A percentile compares a stretch with the other conserved stretches of the same genome.
Evolutionary conservation across 2,797 vertebrate species (phyloP).

Genomic region (Florisuga fusca): DNA sequence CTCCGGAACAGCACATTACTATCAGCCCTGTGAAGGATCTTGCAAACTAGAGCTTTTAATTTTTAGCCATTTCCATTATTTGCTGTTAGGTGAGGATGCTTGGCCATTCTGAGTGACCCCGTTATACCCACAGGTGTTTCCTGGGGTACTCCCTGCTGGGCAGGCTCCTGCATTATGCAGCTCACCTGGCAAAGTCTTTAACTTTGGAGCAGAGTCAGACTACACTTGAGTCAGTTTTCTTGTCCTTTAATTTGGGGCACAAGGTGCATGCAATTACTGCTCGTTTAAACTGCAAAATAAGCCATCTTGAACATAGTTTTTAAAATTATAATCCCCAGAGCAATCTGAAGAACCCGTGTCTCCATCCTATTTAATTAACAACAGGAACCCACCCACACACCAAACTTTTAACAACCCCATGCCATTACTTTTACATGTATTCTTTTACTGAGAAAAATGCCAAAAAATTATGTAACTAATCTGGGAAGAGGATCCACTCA

Average conservation of each 20-base stretch:
- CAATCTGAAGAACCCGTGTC: background rate
- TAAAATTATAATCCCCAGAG: background rate
- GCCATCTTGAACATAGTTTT: background rate
- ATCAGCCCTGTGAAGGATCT: background rate
- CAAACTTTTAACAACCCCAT: fast-evolving
- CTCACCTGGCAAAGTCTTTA: background rate
- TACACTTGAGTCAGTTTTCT: background rate
- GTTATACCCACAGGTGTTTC: background rate
- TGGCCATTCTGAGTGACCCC: background rate
- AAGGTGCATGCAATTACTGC: background rate
- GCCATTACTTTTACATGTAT: background rate
- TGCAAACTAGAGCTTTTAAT: background rate
- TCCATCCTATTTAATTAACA: background rate
- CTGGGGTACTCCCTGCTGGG: background rate
- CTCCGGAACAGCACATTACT: fast-evolving
- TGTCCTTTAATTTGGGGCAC: background rate
- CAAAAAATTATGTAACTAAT: background rate
- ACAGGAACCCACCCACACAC: background rate
- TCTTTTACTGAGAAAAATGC: background rate
- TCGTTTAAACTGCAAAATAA: background rate
- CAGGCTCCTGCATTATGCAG: background rate
- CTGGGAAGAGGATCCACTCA: background rate
- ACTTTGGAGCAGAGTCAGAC: background rate
- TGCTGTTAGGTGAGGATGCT: background rate
- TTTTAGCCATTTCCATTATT: background rate